Conservation (phyloP, 2,888 invertebrate species). For the Amphipoea oculea region DNA sequence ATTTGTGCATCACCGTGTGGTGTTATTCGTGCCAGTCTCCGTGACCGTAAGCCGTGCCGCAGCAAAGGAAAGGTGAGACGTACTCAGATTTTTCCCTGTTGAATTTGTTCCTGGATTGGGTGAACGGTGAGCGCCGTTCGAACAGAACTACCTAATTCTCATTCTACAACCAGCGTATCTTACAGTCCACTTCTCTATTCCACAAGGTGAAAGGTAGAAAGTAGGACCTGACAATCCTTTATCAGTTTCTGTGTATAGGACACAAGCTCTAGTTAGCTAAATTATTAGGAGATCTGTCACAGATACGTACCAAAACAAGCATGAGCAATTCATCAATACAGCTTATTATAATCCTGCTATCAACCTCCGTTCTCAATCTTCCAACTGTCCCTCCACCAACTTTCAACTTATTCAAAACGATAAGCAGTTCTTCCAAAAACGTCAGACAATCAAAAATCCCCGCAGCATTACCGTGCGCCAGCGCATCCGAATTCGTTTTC, state of each 20-base stretch:
- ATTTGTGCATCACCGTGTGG: too few relatives aligned
- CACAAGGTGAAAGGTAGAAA: accelerated
- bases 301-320: not conserved
- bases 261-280: not conserved
- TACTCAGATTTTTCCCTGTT: too few relatives aligned
- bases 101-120: too few relatives aligned
- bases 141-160: too few relatives aligned
- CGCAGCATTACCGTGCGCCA: slow-evolving; percentile 52
- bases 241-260: not conserved
- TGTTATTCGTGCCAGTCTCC: too few relatives aligned
- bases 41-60: too few relatives aligned
- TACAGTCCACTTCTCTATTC: too few relatives aligned
- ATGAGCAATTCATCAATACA: not conserved
- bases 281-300: too few relatives aligned
- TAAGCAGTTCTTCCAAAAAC: slow-evolving; percentile 52
- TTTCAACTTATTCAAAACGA: slow-evolving; percentile 35
- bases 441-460: slow-evolving; percentile 62
- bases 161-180: too few relatives aligned
- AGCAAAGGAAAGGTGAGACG: too few relatives aligned
- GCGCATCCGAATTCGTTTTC: slow-evolving; percentile 76
- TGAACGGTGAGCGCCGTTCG: too few relatives aligned
- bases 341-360: not conserved
- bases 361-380: not conserved
- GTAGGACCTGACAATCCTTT: not conserved
- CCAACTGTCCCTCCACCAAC: slow-evolving; percentile 6